A percentile compares a stretch with the other conserved stretches of the same genome.
Conservation (phyloP, 2,888 invertebrate species). For the Notodonta dromedarius region DNA sequence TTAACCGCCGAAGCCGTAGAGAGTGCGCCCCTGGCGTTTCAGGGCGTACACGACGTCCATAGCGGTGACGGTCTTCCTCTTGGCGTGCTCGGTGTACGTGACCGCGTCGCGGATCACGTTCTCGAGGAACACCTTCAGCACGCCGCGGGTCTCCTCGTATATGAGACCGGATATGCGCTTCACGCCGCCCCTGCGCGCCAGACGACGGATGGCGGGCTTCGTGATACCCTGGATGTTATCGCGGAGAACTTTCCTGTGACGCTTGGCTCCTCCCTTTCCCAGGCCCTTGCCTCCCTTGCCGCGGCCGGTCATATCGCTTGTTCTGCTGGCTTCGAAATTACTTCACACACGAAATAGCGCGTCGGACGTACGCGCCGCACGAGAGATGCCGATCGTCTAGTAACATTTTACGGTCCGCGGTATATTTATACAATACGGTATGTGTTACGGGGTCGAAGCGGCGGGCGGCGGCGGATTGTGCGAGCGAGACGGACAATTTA, state of each 20-base stretch:
- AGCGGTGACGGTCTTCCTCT: conserved; percentile 91
- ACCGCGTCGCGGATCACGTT: conserved; percentile 49
- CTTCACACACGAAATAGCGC: background rate
- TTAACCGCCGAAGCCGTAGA: background rate
- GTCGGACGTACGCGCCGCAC: conserved; percentile 9
- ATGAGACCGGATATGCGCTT: conserved; percentile 88
- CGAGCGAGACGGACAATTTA: background rate
- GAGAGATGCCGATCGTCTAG: conserved; percentile 10
- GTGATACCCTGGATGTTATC: conserved; percentile 85
- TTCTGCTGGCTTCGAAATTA: background rate
- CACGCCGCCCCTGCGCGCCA: conserved; percentile 70
- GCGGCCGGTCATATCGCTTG: conserved; percentile 87
- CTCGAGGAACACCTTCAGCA: conserved; percentile 90
- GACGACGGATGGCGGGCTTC: conserved; percentile 88
- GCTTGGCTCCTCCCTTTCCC: conserved; percentile 90
- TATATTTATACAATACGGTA: background rate
- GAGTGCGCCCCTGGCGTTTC: too few relatives aligned
- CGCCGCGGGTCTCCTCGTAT: conserved; percentile 90
- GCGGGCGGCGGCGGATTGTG: background rate
- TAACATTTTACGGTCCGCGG: accelerated
- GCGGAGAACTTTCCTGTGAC: conserved; percentile 85
- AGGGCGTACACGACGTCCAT: conserved; percentile 67
- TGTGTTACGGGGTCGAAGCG: background rate
- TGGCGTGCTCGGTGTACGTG: conserved; percentile 7
- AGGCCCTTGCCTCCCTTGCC: conserved; percentile 89